Percentiles rank a stretch among this genome's conserved stretches.
Conservation (phyloP, 2,797 vertebrate species). For the Pogoniulus pusillus region DNA sequence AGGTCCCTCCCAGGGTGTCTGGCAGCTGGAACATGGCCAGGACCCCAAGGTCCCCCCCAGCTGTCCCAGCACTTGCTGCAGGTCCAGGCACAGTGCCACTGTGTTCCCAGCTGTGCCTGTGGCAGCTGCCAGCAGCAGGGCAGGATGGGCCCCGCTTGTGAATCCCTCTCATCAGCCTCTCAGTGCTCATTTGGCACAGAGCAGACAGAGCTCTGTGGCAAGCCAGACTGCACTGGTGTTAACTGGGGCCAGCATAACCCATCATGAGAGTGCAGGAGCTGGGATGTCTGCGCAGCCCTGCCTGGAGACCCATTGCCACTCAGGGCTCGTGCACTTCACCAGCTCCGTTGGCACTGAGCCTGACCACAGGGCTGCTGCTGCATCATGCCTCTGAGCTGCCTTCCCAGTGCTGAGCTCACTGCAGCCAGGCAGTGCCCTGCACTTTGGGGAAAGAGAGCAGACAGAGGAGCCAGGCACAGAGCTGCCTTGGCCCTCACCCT, state of each 20-base stretch:
- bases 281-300: too few species aligned
- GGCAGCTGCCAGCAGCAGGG: neutral
- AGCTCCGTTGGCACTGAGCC: neutral
- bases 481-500: neutral
- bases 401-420: neutral
- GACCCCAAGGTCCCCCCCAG: neutral
- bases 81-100: neutral
- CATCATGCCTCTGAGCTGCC: neutral
- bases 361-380: neutral
- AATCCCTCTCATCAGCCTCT: neutral
- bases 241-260: neutral
- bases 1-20: neutral
- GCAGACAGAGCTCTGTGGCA: rapidly evolving
- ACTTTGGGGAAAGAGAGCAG: neutral
- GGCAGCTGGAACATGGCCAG: neutral
- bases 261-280: rapidly evolving
- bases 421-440: neutral
- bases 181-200: rapidly evolving
- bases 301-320: neutral
- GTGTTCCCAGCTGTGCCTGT: rapidly evolving
- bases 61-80: neutral
- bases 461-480: neutral
- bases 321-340: neutral
- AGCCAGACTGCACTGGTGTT: neutral
- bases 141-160: rapidly evolving